These are phyloP conservation scores for Steinernema carpocapsae DNA, from an alignment of 2,888 invertebrate genomes.

Conservation along the genomic window DNA sequence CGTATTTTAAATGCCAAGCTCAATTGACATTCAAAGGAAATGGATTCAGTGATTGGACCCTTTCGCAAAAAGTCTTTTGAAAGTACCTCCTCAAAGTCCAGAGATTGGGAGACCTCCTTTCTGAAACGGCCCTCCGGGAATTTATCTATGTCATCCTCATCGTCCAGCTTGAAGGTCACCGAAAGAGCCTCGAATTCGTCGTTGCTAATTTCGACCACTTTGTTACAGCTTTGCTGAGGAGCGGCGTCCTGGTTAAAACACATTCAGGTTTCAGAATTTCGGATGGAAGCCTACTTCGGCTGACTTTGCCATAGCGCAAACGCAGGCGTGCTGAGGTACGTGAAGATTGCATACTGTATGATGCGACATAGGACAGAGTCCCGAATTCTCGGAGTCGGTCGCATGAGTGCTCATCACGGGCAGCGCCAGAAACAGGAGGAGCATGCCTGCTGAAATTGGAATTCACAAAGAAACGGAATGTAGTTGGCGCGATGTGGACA, in stretches of 20 bases:
- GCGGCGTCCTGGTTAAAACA: slow-evolving; percentile 43
- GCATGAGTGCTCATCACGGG: background rate
- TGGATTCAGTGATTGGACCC: no score
- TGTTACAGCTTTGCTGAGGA: slow-evolving; percentile 55
- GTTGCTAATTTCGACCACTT: slow-evolving; percentile 49
- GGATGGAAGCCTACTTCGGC: slow-evolving; percentile 45
- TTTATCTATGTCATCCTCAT: slow-evolving; percentile 40
- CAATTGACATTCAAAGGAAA: no score
- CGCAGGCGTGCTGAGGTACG: slow-evolving; percentile 50
- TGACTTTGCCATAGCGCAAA: slow-evolving; percentile 50
- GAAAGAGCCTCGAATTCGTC: slow-evolving; percentile 57
- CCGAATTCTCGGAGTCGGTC: background rate
- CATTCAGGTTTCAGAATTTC: background rate
- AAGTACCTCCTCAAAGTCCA: slow-evolving; percentile 40
- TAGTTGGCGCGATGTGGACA: background rate
- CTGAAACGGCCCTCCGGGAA: slow-evolving; percentile 43
- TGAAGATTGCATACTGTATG: slow-evolving; percentile 50
- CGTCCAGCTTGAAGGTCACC: slow-evolving; percentile 46
- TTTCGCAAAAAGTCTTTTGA: no score
- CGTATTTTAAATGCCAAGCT: background rate
- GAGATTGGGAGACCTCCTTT: slow-evolving; percentile 37
- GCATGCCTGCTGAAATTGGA: background rate
- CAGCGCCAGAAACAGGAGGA: background rate
- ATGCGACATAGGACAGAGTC: slow-evolving; percentile 41
- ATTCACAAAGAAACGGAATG: background rate